These are phyloP conservation scores for Charadrius vociferus DNA, from an alignment of 2,113 vertebrate species.

Conservation along the genomic window DNA sequence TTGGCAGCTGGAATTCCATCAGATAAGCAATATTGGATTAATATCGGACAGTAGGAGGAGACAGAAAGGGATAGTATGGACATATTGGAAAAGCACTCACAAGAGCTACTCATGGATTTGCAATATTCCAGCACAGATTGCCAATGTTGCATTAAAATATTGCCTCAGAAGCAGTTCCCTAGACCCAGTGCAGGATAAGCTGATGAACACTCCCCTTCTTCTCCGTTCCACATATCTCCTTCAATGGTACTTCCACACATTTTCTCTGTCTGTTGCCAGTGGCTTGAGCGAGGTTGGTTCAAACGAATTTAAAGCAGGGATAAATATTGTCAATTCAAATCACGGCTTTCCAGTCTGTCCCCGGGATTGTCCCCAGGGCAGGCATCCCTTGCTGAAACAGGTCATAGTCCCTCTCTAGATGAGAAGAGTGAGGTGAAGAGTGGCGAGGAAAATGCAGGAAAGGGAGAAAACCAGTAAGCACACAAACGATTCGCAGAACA, in stretches of 20 bases:
- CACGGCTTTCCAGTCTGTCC: not conserved
- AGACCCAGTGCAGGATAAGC: not conserved
- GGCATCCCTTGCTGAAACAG: not conserved
- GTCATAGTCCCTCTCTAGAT: not conserved
- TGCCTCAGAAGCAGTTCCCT: slow-evolving; percentile 52
- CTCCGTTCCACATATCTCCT: not conserved
- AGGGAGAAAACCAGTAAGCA: not conserved
- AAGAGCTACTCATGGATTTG: slow-evolving; percentile 43
- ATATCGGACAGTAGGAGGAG: slow-evolving; percentile 48
- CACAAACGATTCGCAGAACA: not conserved
- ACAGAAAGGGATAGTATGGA: slow-evolving; percentile 32
- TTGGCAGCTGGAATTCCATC: slow-evolving; percentile 35
- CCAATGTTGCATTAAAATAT: slow-evolving; percentile 52
- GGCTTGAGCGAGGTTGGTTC: not conserved
- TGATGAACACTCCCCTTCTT: not conserved
- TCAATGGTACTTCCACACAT: not conserved
- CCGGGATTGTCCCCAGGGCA: not conserved
- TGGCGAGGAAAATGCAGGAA: not conserved
- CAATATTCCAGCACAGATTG: slow-evolving; percentile 46
- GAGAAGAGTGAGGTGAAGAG: not conserved
- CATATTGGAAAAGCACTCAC: slow-evolving; percentile 50
- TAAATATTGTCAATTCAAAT: not conserved
- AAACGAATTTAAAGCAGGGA: slow-evolving; percentile 22
- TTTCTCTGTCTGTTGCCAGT: not conserved
- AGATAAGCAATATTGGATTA: slow-evolving; percentile 58